Base-by-base conservation (phyloP, 2,888 invertebrate species). In the Parnassius glacialis region DNA sequence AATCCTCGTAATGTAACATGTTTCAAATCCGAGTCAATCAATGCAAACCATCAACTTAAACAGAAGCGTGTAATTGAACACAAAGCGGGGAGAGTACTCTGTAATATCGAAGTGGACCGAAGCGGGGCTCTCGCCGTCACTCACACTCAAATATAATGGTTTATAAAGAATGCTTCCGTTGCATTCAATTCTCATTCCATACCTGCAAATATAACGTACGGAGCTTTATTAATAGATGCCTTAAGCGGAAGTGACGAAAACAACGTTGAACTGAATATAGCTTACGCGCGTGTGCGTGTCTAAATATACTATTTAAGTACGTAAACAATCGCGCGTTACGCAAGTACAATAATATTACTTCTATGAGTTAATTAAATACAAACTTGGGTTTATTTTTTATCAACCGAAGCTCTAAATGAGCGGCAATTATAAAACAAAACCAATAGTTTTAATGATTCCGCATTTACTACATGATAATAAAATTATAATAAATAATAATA, bases 151-250 rank as follows among this genome's bases (percentile, higher is more conserved):
- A 72, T 68, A 71, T 65, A 67, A 71, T 73, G 76, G 75, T 82
- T 80, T 79, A 83, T 76, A 75, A 73, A 75, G 67, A 74, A 74
- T 67, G 76, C 76, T 80, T 83, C 80, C 80, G 77, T 75, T 80
- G 74, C 73, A 73, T 73, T 70, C 68, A 64, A 64, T 67, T 67
- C 65, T 66, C 61, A 44, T 12, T 54, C 20, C 51, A 66, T 66
- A 68, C 63, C 62, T 68, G 71, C 68, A 69, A 69, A 67, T 68
- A 64, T 55, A 34, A 48, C 48, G 57, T 60, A 61, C 48, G 59
- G 62, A 58, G 61, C 64, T 60, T 55, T 64, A 65, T 66, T 64
- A 62, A 64, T 67, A 68, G 66, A 68, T 62, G 68, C 65, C 62
- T 68, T 65, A 54, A 69, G 63, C 70, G 70, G 70, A 72, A 70